A percentile compares a stretch with the other conserved stretches of the same genome.
Conservation (phyloP, 2,888 invertebrate genomes). For the Laspeyria flexula region DNA sequence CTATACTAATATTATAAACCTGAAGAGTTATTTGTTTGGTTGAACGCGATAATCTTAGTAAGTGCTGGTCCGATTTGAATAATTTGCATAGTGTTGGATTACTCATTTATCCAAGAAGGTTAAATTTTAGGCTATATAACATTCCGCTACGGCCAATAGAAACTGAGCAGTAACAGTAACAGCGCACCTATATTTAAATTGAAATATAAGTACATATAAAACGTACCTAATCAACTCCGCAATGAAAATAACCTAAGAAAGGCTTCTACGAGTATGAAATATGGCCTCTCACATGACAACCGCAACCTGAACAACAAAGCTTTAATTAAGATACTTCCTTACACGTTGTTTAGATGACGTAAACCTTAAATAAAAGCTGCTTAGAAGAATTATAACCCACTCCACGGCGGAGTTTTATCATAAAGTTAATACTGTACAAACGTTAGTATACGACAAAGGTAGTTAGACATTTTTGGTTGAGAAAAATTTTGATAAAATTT, state of each 20-base stretch:
- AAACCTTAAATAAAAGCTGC: slow-evolving; percentile 49
- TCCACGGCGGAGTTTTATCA: slow-evolving; percentile 43
- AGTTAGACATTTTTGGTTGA: slow-evolving; percentile 27
- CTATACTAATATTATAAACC: no score
- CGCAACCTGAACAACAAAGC: slow-evolving; percentile 36
- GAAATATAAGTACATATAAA: no score
- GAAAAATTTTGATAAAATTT: slow-evolving; percentile 22
- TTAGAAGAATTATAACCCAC: slow-evolving; percentile 51
- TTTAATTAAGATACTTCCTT: slow-evolving; percentile 45
- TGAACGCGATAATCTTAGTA: no score
- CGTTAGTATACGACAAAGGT: slow-evolving; percentile 23
- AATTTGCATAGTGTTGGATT: no score
- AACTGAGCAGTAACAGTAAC: no score
- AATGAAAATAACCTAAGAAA: slow-evolving; percentile 9
- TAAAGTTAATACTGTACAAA: slow-evolving; percentile 38
- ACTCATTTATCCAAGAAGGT: no score
- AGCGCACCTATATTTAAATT: no score
- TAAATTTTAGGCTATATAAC: no score
- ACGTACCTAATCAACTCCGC: background rate
- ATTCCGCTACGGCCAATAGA: no score
- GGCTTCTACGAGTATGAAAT: slow-evolving; percentile 7
- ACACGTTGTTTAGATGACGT: slow-evolving; percentile 42
- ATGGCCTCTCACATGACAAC: slow-evolving; percentile 12
- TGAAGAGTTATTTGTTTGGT: no score
- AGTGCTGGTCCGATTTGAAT: no score